These are phyloP conservation scores for Cherax destructor DNA, from an alignment of 1,140 invertebrate genomes.

Conservation along the genomic window DNA sequence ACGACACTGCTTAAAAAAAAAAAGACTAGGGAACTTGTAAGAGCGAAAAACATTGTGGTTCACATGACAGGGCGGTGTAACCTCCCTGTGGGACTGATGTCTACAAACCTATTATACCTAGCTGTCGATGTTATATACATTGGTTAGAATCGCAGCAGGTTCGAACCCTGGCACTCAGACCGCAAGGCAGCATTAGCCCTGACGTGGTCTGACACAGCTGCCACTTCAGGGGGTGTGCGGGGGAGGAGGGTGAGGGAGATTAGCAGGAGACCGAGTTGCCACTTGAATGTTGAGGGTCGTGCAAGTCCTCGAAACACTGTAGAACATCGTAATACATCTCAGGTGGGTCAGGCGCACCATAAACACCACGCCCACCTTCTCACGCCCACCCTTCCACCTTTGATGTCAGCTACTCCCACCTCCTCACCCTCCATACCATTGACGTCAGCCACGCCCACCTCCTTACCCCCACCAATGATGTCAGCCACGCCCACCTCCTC, in stretches of 20 bases:
- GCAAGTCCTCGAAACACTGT: slow-evolving; percentile 27
- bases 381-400: neutral
- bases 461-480: neutral
- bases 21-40: no score
- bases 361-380: slow-evolving; percentile 23
- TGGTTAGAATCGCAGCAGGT: no score
- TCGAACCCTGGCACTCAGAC: no score
- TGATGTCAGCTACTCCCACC: neutral
- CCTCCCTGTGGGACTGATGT: no score
- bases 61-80: no score
- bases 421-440: neutral
- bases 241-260: no score
- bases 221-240: neutral
- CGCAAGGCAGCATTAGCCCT: no score
- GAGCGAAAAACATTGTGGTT: no score
- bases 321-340: slow-evolving; percentile 43
- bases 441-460: neutral
- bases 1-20: no score
- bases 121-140: no score
- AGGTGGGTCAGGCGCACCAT: slow-evolving; percentile 14
- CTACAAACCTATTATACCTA: no score
- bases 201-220: no score
- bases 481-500: neutral
- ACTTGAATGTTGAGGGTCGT: neutral
- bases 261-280: neutral